A percentile compares a stretch with the other conserved stretches of the same genome.
These are phyloP conservation scores for Mus caroli DNA, from an alignment of 2,797 vertebrate genomes.

Conservation along the genomic window DNA sequence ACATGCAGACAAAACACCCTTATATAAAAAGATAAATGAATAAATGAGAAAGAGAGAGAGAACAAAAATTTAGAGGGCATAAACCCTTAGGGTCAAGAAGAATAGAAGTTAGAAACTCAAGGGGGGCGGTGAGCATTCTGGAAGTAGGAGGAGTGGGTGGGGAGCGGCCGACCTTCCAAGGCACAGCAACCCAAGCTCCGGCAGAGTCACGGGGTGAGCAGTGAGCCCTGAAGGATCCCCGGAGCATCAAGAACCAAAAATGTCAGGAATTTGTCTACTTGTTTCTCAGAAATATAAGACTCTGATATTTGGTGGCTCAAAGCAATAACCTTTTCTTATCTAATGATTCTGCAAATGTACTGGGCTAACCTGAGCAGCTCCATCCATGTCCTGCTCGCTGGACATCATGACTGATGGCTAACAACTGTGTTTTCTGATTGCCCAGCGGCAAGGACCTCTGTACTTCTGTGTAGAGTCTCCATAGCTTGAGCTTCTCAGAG, in stretches of 20 bases:
- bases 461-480: background rate
- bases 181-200: background rate
- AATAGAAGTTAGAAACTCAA: background rate
- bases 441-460: background rate
- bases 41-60: background rate
- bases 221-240: background rate
- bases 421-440: background rate
- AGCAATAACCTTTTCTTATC: background rate
- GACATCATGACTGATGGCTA: background rate
- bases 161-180: background rate
- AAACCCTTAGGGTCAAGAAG: background rate
- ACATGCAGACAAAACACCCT: background rate
- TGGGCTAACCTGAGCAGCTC: background rate
- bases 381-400: fast-evolving
- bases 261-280: background rate
- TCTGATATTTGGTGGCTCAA: background rate
- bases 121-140: background rate
- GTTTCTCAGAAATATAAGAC: background rate
- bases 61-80: background rate
- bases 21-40: background rate
- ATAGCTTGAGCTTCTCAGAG: background rate
- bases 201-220: background rate
- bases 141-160: background rate
- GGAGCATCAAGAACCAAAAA: background rate
- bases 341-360: background rate